Evolutionary conservation across 2,113 vertebrate species (phyloP).

Genomic region (Bungarus multicinctus): DNA sequence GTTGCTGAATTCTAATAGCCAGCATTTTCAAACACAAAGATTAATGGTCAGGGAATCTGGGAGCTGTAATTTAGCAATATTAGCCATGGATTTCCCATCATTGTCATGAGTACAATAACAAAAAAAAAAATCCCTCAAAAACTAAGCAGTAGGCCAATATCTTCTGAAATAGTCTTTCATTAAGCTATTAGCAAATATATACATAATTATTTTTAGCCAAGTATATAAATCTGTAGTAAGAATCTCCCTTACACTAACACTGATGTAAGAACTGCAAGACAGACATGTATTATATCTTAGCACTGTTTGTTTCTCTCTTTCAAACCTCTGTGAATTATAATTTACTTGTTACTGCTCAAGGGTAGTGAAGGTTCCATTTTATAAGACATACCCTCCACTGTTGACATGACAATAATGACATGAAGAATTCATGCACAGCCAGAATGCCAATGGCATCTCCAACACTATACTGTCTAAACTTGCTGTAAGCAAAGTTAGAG

Average conservation of each 20-base stretch:
- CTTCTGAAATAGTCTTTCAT: not conserved
- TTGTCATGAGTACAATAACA: not conserved
- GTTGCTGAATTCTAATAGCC: not conserved
- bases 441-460: not conserved
- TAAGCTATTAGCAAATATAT: not conserved
- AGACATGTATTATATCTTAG: not conserved
- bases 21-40: not conserved
- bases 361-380: not conserved
- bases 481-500: not conserved
- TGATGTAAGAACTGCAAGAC: not conserved
- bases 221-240: not conserved
- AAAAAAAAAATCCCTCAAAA: not conserved
- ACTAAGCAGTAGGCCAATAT: not conserved
- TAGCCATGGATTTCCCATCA: not conserved
- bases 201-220: constrained; percentile 12
- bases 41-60: not conserved
- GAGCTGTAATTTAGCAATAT: not conserved
- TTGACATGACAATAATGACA: not conserved
- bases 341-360: constrained; percentile 7
- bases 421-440: not conserved
- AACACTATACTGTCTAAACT: not conserved
- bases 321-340: not conserved
- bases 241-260: not conserved
- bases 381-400: not conserved
- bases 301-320: not conserved